Percentiles rank a stretch among this genome's conserved stretches.
phyloP scores from a whole-genome alignment of 30 jellyfish, hydroid and myxozoan genomes.

The Rhopilema esculentum region DNA sequence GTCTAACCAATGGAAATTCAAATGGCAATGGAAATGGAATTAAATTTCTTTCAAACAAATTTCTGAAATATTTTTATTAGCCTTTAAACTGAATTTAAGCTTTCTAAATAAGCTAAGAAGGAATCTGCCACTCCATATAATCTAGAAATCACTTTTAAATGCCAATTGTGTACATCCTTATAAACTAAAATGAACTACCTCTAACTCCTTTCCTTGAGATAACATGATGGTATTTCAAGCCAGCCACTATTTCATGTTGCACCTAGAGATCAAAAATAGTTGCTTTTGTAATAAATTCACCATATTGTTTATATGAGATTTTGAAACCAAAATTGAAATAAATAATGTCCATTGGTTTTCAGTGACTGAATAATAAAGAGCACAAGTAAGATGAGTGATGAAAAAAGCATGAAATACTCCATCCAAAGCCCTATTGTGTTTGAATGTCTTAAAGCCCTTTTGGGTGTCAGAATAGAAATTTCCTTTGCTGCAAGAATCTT shows the following conservation, averaged over 20 bases:
- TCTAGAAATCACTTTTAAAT: no score
- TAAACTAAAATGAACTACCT: slow-evolving; percentile 39
- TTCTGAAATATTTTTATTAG: no score
- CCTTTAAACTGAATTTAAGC: no score
- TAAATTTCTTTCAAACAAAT: no score
- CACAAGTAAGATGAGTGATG: neutral
- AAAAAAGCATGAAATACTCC: neutral
- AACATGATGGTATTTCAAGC: slow-evolving; percentile 77
- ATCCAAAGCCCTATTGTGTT: neutral
- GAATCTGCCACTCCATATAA: no score
- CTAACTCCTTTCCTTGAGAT: slow-evolving; percentile 61
- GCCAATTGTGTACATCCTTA: neutral
- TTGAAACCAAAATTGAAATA: neutral
- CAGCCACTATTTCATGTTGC: slow-evolving; percentile 88
- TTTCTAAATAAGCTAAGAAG: no score
- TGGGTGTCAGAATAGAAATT: no score
- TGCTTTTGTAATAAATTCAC: slow-evolving; percentile 69
- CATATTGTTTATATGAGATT: slow-evolving; percentile 24
- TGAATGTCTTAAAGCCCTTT: neutral
- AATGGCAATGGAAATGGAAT: no score
- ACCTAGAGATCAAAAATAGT: slow-evolving; percentile 42
- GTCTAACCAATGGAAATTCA: no score
- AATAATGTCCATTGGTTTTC: no score
- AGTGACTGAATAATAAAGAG: neutral
- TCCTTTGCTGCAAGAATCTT: no score